Evolutionary conservation across 2,888 invertebrate genomes (phyloP).

Genomic region (Microchrysa polita): DNA sequence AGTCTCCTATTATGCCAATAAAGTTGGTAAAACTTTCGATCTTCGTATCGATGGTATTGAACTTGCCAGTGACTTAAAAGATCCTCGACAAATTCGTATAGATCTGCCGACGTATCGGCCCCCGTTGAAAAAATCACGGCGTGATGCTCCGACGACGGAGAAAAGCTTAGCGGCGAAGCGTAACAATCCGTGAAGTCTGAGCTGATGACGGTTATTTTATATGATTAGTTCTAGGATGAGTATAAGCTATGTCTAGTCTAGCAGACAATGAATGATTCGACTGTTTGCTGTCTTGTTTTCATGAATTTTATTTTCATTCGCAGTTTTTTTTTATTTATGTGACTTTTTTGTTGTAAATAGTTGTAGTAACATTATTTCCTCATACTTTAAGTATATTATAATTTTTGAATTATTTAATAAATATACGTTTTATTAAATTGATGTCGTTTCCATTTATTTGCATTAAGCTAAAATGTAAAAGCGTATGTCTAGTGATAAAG

Average conservation of each 20-base stretch:
- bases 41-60: slow-evolving; percentile 29
- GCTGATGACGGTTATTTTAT: neutral
- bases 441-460: no score
- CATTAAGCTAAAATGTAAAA: no score
- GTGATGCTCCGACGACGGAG: slow-evolving; percentile 4
- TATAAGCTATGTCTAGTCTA: slow-evolving; percentile 40
- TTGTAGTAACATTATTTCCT: neutral
- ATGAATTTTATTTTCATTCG: neutral
- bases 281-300: slow-evolving; percentile 34
- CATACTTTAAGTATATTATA: neutral
- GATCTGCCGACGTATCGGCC: slow-evolving; percentile 71
- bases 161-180: slow-evolving; percentile 37
- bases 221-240: slow-evolving; percentile 7
- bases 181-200: slow-evolving; percentile 12
- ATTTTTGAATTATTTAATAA: no score
- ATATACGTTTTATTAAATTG: no score
- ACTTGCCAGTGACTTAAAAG: slow-evolving; percentile 56
- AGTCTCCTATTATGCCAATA: slow-evolving; percentile 56
- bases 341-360: slow-evolving; percentile 33
- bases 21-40: slow-evolving; percentile 39
- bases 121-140: slow-evolving; percentile 47
- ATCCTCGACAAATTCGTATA: slow-evolving; percentile 64
- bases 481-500: no score
- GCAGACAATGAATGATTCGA: slow-evolving; percentile 9
- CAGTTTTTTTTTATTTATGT: slow-evolving; percentile 28